These are phyloP conservation scores for Venustaconcha ellipsiformis DNA, from an alignment of 1,140 invertebrate species.

Conservation along the genomic window DNA sequence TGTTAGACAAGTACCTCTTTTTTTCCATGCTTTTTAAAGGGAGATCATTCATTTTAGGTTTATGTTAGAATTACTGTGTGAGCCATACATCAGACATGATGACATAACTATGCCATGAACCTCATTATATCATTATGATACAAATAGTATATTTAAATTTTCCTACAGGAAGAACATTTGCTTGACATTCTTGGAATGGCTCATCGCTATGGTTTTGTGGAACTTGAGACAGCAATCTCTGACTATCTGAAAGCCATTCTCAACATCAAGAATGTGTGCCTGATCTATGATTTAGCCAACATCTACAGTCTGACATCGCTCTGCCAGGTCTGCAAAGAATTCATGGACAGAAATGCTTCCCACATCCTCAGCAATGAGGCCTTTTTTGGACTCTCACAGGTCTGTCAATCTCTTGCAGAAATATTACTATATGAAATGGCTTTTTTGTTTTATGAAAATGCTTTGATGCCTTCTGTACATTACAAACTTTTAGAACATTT, in stretches of 20 bases:
- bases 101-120: no score
- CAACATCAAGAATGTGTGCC: slow-evolving; percentile 89
- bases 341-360: slow-evolving; percentile 89
- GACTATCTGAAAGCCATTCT: slow-evolving; percentile 92
- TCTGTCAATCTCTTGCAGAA: slow-evolving; percentile 60
- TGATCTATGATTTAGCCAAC: slow-evolving; percentile 91
- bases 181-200: slow-evolving; percentile 89
- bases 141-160: no score
- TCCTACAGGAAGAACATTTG: slow-evolving; percentile 81
- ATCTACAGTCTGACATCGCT: slow-evolving; percentile 78
- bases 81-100: no score
- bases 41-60: no score
- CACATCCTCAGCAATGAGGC: slow-evolving; percentile 87
- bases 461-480: no score
- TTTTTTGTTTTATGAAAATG: no score
- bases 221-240: slow-evolving; percentile 91
- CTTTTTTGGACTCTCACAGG: slow-evolving; percentile 87
- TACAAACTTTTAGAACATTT: no score
- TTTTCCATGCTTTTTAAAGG: no score
- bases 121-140: no score
- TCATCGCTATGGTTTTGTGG: slow-evolving; percentile 95
- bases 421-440: no score
- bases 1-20: no score
- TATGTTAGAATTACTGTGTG: no score
- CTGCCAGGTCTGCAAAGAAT: slow-evolving; percentile 76